Conservation (phyloP, 2,113 vertebrate genomes). For the Chinchilla lanigera region DNA sequence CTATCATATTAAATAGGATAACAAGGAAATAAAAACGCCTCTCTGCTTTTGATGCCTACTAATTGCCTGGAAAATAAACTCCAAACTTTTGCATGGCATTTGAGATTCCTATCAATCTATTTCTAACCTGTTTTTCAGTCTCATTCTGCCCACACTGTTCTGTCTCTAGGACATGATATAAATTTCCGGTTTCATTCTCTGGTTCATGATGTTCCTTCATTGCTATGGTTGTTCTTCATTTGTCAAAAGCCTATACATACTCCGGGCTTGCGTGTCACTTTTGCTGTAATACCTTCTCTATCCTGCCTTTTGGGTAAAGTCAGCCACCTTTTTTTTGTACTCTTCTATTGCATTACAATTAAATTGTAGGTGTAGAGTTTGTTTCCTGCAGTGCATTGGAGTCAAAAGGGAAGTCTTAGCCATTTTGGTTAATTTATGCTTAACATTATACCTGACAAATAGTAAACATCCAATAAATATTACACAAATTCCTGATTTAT, state of each 20-base stretch:
- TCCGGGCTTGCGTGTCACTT: neutral
- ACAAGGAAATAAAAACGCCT: neutral
- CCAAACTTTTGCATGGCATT: neutral
- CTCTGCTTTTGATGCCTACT: neutral
- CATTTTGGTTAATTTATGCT: conserved; percentile 14
- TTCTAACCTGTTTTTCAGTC: conserved; percentile 18
- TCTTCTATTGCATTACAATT: conserved; percentile 48
- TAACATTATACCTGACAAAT: neutral
- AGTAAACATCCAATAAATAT: neutral
- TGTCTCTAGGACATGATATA: neutral
- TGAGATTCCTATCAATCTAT: neutral
- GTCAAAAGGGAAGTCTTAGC: neutral
- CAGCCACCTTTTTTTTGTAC: neutral
- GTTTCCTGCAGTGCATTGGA: neutral
- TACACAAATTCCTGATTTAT: neutral
- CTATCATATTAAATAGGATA: neutral
- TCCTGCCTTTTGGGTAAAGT: neutral
- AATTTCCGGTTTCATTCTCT: neutral
- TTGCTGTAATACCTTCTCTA: neutral
- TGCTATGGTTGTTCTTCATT: neutral
- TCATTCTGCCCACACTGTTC: neutral
- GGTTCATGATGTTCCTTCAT: neutral
- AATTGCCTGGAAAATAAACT: conserved; percentile 23
- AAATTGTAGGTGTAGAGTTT: neutral
- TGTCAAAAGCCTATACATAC: neutral